Percentiles rank a stretch among this genome's conserved stretches.
Conservation (phyloP, 2,113 vertebrate species). For the Chroicocephalus ridibundus region DNA sequence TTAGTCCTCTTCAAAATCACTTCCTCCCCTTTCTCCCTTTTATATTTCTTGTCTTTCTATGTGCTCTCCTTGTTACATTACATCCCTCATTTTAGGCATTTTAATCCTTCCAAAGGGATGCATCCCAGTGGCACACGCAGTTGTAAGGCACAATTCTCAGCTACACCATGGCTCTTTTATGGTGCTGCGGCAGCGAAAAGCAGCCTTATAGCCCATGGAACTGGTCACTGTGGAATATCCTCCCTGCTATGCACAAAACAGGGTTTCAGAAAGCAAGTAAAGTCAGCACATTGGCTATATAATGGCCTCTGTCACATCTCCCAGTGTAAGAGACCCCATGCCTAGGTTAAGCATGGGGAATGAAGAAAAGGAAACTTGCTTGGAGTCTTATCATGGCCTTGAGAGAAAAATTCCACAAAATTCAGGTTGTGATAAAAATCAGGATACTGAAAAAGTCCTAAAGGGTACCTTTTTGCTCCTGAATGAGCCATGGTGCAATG, state of each 20-base stretch:
- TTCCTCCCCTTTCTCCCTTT: slow-evolving; percentile 34
- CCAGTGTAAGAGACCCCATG: neutral
- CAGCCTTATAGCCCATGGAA: slow-evolving; percentile 35
- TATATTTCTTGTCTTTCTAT: slow-evolving; percentile 45
- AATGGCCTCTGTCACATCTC: neutral
- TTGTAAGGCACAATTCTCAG: slow-evolving; percentile 30
- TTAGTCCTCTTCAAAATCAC: slow-evolving; percentile 47
- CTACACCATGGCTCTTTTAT: slow-evolving; percentile 25
- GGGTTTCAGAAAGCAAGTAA: neutral
- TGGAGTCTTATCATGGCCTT: neutral
- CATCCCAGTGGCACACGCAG: slow-evolving; percentile 39
- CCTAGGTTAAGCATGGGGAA: neutral
- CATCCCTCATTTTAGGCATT: slow-evolving; percentile 47
- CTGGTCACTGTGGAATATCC: slow-evolving; percentile 46
- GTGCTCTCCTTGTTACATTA: neutral
- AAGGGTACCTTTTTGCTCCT: neutral
- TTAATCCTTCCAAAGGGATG: slow-evolving; percentile 61
- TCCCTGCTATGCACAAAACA: neutral
- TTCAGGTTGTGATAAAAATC: neutral
- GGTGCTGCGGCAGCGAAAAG: slow-evolving; percentile 21
- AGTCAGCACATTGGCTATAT: slow-evolving; percentile 27
- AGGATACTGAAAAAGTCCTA: neutral
- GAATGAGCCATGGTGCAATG: neutral
- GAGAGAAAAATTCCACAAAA: neutral
- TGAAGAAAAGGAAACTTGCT: neutral